Evolutionary conservation across 2,797 vertebrate genomes (phyloP), one percentile per base, ranked within the genome.

Genomic region (Chaenodraco wilsoni): DNA sequence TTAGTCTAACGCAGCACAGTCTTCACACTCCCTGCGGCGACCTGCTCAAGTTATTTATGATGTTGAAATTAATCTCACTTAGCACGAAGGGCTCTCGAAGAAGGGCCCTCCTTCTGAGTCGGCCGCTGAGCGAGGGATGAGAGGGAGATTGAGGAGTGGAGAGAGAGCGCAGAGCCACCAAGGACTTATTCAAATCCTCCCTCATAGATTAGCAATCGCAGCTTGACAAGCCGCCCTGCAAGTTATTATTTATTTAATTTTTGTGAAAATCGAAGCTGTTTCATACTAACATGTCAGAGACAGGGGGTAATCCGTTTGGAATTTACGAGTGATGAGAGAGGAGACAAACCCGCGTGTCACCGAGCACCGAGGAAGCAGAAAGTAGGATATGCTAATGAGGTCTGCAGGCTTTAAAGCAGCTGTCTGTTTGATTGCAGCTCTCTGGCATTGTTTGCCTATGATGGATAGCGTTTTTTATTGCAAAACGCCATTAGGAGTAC

Each of bases 101-200:
- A 93, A 87, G 82, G 87, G 89, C 86, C 90, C 90, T 92, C 89
- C 91, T 92, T 90, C 89, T 81, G 77, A 87, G 90, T 76, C 67
- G 75, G 69, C 76, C 68, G 87, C 79, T 69, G 84, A 89, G 91
- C 63, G 89, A 88, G 84, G 90, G 91, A 91, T 91, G 88, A 90
- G 91, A 54, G 85, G 76, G 87, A 87, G 83, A 90, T 83, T 89
- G 89, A 89, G 89, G 71, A 87, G 83, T 70, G 67, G 74, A 84
- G 84, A 84, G 89, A 82, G 86, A 79, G 81, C 16, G 65, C 81
- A 27, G 79, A 84, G 87, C 86, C 84, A 88, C 87, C 78, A 49
- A 94, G 90, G 92, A 94, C 78, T 94, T 95, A 95, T 95, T 95
- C 92, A 95, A 95, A 95, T 95, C 94, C 93, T 87, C 89, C 84